phyloP scores from a whole-genome alignment of 2,888 invertebrate genomes.

The Theretra japonica region DNA sequence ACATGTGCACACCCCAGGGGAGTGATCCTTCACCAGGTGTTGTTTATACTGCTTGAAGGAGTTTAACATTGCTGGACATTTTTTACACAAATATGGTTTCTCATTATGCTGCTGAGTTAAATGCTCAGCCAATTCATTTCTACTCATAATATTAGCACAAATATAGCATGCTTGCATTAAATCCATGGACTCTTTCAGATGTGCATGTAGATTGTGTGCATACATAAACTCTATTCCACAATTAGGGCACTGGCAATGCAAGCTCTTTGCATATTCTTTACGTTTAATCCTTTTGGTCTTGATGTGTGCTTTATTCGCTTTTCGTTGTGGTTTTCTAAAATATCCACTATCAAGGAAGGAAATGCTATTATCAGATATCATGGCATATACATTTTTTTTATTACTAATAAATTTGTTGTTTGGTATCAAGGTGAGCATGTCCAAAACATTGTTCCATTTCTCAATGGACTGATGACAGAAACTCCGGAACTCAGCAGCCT shows the following conservation, averaged over 20 bases:
- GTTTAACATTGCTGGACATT: conserved; percentile 63
- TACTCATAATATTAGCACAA: conserved; percentile 65
- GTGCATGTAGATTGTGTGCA: conserved; percentile 59
- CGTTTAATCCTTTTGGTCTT: conserved; percentile 29
- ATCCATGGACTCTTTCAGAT: conserved; percentile 69
- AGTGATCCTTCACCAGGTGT: conserved; percentile 60
- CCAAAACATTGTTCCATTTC: conserved; percentile 60
- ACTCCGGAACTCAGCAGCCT: conserved; percentile 64
- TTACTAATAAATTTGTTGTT: conserved; percentile 31
- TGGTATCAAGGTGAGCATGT: conserved; percentile 57
- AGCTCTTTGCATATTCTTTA: conserved; percentile 38
- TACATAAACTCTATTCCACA: conserved; percentile 65
- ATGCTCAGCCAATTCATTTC: conserved; percentile 62
- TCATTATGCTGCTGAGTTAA: conserved; percentile 52
- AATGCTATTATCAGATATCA: conserved; percentile 55
- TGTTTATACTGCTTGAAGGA: conserved; percentile 47
- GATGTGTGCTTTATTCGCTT: conserved; percentile 10
- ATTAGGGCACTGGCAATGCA: conserved; percentile 58
- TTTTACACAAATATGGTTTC: conserved; percentile 61
- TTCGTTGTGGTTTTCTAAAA: conserved; percentile 22
- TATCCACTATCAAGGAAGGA: conserved; percentile 47
- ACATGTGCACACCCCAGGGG: conserved; percentile 59
- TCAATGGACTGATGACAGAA: conserved; percentile 57
- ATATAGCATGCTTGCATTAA: conserved; percentile 66
- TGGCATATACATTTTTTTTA: conserved; percentile 48